Evolutionary conservation across 2,113 vertebrate genomes (phyloP), one percentile per base, ranked within the genome.

Genomic region (Elachura formosa): DNA sequence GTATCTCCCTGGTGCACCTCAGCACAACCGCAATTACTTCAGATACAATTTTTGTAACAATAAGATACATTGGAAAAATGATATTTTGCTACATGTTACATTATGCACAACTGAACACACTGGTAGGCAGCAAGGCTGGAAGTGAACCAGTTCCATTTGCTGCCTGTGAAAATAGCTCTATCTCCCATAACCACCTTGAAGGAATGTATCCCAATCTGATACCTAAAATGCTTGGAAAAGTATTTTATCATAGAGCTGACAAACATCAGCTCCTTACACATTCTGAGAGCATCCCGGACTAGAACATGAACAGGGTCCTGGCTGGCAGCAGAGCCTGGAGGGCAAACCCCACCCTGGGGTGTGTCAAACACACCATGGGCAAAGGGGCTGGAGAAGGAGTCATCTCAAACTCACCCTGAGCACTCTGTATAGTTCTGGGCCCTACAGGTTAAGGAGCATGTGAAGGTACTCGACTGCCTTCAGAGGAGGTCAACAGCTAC

Each of bases 171-270:
- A 84, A 55, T 21, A 43, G 31, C 23, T 21, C 62, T 3, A 7
- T 14, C 23, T 54, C 40, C 11, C 45, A 78, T 12, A 31, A 8
- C 10, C 29, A 55, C 21, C n/a, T 22, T 2, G 10, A 16, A 72
- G 16, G 6, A 72, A 10, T 0, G 6, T 3, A 6, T n/a, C 75
- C 29, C 10, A 29, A 0, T 34, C 10, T 13, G 14, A 48, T 7
- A 26, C 8, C 49, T 33, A 14, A 86, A 75, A 48, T 15, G n/a
- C 18, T 25, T 66, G 10, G 33, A 33, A 78, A 58, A 10, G 25
- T 15, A 9, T 55, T 80, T 82, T 55, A 58, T 55, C 40, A 19
- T 10, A 48, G 51, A 71, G 26, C 43, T 84, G 80, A 59, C 25
- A 63, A 52, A n/a, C 20, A 59, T 28, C 12, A 82, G 34, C 31